phyloP scores from a whole-genome alignment of 2,797 vertebrate species.

The Dipus sagitta region DNA sequence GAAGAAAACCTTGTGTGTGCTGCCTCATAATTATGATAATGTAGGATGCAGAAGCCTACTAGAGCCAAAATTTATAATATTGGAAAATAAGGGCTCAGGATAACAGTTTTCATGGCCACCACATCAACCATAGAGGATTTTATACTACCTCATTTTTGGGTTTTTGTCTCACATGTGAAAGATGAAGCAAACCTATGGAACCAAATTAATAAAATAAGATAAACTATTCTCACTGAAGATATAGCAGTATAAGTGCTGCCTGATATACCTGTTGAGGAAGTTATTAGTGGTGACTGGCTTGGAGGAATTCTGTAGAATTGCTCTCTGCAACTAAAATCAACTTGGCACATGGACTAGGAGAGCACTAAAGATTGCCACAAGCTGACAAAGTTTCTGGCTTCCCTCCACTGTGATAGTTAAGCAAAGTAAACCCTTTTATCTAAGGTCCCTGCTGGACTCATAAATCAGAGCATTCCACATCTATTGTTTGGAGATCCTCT shows the following conservation, averaged over 20 bases:
- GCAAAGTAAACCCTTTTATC: conserved; percentile 58
- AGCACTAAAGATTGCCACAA: conserved; percentile 68
- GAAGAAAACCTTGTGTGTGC: conserved; percentile 29
- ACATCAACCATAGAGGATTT: neutral
- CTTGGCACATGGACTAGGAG: conserved; percentile 12
- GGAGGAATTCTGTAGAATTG: conserved; percentile 53
- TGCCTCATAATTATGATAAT: conserved; percentile 49
- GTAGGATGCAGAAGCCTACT: conserved; percentile 21
- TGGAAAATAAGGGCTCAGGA: conserved; percentile 21
- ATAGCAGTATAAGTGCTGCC: conserved; percentile 21
- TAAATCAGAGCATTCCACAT: conserved; percentile 55
- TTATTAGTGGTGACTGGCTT: conserved; percentile 58
- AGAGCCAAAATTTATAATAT: conserved; percentile 53
- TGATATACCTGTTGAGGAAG: conserved; percentile 32
- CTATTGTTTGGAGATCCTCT: conserved; percentile 58
- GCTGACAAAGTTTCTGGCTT: conserved; percentile 62
- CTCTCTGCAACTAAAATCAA: conserved; percentile 67
- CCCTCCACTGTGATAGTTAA: conserved; percentile 52
- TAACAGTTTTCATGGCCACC: conserved; percentile 12
- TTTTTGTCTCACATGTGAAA: conserved; percentile 41
- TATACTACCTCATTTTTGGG: conserved; percentile 16
- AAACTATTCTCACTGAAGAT: conserved; percentile 37
- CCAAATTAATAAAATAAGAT: conserved; percentile 42
- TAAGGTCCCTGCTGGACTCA: conserved; percentile 45
- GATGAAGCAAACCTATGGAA: conserved; percentile 47